Conservation (phyloP, 2,797 vertebrate species). For the Taenioides sp. region DNA sequence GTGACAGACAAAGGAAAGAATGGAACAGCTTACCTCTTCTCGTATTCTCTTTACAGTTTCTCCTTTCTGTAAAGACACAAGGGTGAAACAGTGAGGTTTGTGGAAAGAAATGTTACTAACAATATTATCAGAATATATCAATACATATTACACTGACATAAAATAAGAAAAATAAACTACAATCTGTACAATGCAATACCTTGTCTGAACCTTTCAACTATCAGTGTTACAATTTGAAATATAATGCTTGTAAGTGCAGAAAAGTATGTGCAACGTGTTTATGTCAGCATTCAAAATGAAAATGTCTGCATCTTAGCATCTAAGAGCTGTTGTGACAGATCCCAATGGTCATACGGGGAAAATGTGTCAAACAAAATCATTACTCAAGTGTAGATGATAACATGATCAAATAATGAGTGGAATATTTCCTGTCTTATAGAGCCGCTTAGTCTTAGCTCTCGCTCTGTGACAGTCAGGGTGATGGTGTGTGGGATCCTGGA, state of each 20-base stretch:
- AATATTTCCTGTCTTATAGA: neutral
- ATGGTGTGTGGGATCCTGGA: slow-evolving; percentile 16
- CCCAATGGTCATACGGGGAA: neutral
- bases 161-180: neutral
- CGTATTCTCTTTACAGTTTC: slow-evolving; percentile 96
- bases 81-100: neutral
- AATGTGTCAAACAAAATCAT: neutral
- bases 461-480: slow-evolving; percentile 5
- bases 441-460: slow-evolving; percentile 24
- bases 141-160: neutral
- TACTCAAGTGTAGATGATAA: neutral
- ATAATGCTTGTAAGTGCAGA: neutral
- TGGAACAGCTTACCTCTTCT: slow-evolving; percentile 85
- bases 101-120: neutral
- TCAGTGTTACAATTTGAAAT: neutral
- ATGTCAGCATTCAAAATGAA: too few species aligned
- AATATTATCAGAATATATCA: neutral
- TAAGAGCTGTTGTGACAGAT: neutral
- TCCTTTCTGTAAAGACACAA: slow-evolving; percentile 85
- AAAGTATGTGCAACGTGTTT: neutral
- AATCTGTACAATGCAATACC: neutral
- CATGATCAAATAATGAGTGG: neutral
- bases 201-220: neutral
- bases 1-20: neutral
- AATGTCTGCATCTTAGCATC: too few species aligned